Percentiles rank a stretch among this genome's conserved stretches.
Evolutionary conservation across 92 coral and sea anemone genomes (phyloP).

Genomic region (Heteractis magnifica): DNA sequence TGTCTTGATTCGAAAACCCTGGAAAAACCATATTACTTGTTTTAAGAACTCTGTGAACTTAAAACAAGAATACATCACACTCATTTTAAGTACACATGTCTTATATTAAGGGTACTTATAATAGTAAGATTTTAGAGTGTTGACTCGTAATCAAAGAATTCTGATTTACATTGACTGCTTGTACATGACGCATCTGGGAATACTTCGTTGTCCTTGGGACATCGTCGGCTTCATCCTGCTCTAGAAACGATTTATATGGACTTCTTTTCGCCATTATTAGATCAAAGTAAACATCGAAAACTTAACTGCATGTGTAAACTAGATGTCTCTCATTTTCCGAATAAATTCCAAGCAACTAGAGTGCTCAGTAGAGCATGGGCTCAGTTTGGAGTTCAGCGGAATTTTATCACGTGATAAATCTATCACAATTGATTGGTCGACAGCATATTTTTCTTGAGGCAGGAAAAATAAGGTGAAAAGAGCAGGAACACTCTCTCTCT

Average conservation of each 20-base stretch:
- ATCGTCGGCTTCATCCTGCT: constrained; percentile 12
- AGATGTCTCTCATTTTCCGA: neutral
- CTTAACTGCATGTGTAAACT: neutral
- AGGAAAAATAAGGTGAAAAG: neutral
- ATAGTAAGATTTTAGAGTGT: no score
- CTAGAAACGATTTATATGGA: constrained; percentile 13
- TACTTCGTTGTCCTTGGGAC: constrained; percentile 20
- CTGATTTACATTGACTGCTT: constrained; percentile 1
- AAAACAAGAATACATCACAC: no score
- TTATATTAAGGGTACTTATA: no score
- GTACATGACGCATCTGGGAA: constrained; percentile 1
- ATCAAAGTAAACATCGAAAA: neutral
- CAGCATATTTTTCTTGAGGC: neutral
- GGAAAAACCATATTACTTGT: no score
- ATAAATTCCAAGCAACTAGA: neutral
- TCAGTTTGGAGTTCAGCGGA: constrained; percentile 1
- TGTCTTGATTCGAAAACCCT: no score
- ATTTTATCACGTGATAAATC: constrained; percentile 3
- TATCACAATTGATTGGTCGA: neutral
- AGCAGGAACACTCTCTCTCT: neutral
- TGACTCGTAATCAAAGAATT: no score
- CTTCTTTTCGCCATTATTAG: constrained; percentile 14
- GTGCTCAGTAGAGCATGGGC: neutral
- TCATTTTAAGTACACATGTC: no score
- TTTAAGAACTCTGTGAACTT: no score